phyloP scores from a whole-genome alignment of 2,888 invertebrate species.

The Emesis furor region DNA sequence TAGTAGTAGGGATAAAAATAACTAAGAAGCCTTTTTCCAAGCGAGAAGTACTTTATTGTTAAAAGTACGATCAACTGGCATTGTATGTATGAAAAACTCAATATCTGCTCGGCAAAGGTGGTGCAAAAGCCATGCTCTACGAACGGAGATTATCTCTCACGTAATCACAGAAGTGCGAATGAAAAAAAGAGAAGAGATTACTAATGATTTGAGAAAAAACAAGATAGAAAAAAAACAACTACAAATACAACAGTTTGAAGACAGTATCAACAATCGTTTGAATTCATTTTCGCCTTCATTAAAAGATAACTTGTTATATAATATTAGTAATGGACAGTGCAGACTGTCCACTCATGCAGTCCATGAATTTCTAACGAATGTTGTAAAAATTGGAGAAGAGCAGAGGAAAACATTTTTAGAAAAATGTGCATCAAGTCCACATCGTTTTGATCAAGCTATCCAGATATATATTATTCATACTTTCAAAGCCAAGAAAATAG shows the following conservation, averaged over 20 bases:
- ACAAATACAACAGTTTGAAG: slow-evolving; percentile 14
- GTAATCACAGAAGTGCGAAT: slow-evolving; percentile 12
- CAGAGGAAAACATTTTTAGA: slow-evolving; percentile 11
- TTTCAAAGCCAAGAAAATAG: slow-evolving; percentile 11
- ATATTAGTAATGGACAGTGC: slow-evolving; percentile 18
- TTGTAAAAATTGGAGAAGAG: slow-evolving; percentile 14
- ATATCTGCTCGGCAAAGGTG: slow-evolving; percentile 76
- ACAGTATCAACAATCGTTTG: slow-evolving; percentile 19
- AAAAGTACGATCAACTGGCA: slow-evolving; percentile 77
- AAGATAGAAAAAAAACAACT: slow-evolving; percentile 11
- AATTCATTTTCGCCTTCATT: slow-evolving; percentile 15
- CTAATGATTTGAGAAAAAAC: slow-evolving; percentile 21
- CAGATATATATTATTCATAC: slow-evolving; percentile 4
- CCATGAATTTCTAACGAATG: slow-evolving; percentile 6
- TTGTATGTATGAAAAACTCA: slow-evolving; percentile 70
- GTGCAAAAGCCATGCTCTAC: slow-evolving; percentile 20
- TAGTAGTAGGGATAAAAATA: slow-evolving; percentile 58
- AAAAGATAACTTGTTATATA: slow-evolving; percentile 12
- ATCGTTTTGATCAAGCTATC: slow-evolving; percentile 12
- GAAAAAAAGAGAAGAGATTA: slow-evolving; percentile 29
- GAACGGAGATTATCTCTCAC: slow-evolving; percentile 32
- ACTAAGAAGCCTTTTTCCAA: slow-evolving; percentile 75
- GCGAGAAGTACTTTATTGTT: slow-evolving; percentile 67
- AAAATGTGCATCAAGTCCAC: slow-evolving; percentile 9
- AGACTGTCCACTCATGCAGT: background rate